Conservation (phyloP, 30 jellyfish, hydroid and myxozoan genomes). For the Mastigias papua region DNA sequence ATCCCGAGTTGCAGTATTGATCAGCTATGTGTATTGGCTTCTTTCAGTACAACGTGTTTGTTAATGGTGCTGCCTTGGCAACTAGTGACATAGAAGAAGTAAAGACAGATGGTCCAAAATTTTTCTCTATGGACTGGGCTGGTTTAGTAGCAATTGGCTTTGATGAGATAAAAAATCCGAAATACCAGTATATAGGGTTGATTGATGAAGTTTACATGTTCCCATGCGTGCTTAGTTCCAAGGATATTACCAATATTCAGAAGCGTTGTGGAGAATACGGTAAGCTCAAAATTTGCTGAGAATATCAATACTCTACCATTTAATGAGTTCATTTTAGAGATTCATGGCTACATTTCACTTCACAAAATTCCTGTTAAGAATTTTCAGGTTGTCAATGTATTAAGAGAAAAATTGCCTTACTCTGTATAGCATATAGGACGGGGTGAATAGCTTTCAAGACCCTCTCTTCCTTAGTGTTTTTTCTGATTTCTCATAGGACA, state of each 20-base stretch:
- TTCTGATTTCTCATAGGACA: no score
- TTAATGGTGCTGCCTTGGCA: slow-evolving; percentile 78
- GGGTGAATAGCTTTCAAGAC: no score
- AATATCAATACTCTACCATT: no score
- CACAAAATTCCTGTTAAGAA: no score
- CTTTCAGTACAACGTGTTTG: slow-evolving; percentile 51
- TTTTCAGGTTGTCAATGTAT: no score
- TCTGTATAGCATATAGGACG: no score
- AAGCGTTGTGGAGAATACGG: slow-evolving; percentile 80
- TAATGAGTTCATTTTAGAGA: no score
- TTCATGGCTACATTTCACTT: no score
- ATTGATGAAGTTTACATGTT: slow-evolving; percentile 91
- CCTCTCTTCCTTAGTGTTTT: no score
- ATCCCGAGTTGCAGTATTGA: no score
- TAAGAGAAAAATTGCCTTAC: no score
- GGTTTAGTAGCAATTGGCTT: slow-evolving; percentile 89
- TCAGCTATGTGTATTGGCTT: no score
- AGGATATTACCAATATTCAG: slow-evolving; percentile 68
- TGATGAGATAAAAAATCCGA: slow-evolving; percentile 51
- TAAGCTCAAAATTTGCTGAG: slow-evolving; percentile 16
- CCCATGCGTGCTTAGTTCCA: slow-evolving; percentile 84
- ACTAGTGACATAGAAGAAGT: slow-evolving; percentile 37
- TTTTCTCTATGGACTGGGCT: slow-evolving; percentile 91
- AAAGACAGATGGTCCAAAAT: slow-evolving; percentile 62
- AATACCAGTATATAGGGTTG: slow-evolving; percentile 66